These are phyloP conservation scores for Tachystola acroxantha DNA, from an alignment of 2,888 invertebrate species.

Conservation along the genomic window DNA sequence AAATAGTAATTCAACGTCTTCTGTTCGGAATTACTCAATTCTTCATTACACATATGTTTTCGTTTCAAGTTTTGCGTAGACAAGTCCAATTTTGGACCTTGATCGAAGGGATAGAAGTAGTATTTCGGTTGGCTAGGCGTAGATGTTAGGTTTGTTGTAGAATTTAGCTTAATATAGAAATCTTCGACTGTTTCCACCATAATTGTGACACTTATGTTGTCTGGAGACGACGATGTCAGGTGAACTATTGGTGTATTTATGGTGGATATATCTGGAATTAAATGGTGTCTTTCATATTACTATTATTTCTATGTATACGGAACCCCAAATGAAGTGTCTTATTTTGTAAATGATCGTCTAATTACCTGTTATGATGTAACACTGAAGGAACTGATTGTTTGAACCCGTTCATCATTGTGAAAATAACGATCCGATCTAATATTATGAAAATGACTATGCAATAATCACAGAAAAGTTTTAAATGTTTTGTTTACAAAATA, in stretches of 20 bases:
- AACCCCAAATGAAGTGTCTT: too few relatives aligned
- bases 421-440: too few relatives aligned
- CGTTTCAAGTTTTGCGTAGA: conserved; percentile 38
- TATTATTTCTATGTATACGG: too few relatives aligned
- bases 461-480: too few relatives aligned
- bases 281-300: neutral
- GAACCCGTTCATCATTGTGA: too few relatives aligned
- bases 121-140: conserved; percentile 72
- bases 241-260: conserved; percentile 80
- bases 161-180: conserved; percentile 75
- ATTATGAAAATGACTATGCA: too few relatives aligned
- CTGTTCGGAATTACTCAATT: conserved; percentile 33
- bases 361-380: too few relatives aligned
- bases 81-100: conserved; percentile 43
- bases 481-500: too few relatives aligned
- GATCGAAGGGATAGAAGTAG: conserved; percentile 75
- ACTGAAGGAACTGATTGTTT: too few relatives aligned
- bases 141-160: conserved; percentile 54
- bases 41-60: conserved; percentile 73
- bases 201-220: conserved; percentile 78
- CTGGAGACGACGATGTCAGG: conserved; percentile 81
- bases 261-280: conserved; percentile 48
- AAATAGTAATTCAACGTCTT: conserved; percentile 27
- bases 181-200: conserved; percentile 75
- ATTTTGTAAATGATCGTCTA: too few relatives aligned